Percentiles rank a stretch among this genome's conserved stretches.
phyloP scores from a whole-genome alignment of 2,888 invertebrate genomes.

The Idaea straminata region DNA sequence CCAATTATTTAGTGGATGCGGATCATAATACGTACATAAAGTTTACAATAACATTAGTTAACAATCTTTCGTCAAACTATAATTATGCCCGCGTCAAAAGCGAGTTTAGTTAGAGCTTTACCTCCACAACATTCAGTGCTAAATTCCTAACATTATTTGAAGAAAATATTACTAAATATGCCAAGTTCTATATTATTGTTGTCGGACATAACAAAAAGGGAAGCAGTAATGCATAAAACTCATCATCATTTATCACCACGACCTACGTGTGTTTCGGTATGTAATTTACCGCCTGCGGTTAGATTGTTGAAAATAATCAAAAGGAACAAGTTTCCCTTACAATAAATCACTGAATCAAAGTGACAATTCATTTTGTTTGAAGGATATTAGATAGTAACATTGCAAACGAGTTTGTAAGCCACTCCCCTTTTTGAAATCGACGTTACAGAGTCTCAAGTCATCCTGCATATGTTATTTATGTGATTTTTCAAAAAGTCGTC shows the following conservation, averaged over 20 bases:
- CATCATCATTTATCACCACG: not conserved
- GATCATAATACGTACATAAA: constrained; percentile 47
- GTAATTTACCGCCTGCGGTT: constrained; percentile 20
- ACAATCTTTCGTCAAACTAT: constrained; percentile 39
- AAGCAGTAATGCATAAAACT: not conserved
- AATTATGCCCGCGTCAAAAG: constrained; percentile 46
- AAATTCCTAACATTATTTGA: constrained; percentile 37
- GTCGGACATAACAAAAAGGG: not conserved
- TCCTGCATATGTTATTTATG: too few relatives aligned
- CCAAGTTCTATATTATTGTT: not conserved
- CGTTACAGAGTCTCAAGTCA: not conserved
- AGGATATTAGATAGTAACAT: not conserved
- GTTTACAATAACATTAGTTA: constrained; percentile 42
- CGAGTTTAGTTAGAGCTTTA: constrained; percentile 43
- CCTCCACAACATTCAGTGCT: constrained; percentile 43
- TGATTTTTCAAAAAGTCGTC: constrained; percentile 11
- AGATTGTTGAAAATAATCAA: not conserved
- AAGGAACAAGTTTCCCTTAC: not conserved
- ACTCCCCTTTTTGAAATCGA: not conserved
- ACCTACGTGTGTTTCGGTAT: not conserved
- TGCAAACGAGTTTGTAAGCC: not conserved
- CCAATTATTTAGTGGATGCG: constrained; percentile 41
- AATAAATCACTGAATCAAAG: not conserved
- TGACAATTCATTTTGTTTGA: not conserved
- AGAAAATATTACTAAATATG: constrained; percentile 29